A percentile compares a stretch with the other conserved stretches of the same genome.
Conservation (phyloP, 2,888 invertebrate genomes). For the Rhogogaster chlorosoma region DNA sequence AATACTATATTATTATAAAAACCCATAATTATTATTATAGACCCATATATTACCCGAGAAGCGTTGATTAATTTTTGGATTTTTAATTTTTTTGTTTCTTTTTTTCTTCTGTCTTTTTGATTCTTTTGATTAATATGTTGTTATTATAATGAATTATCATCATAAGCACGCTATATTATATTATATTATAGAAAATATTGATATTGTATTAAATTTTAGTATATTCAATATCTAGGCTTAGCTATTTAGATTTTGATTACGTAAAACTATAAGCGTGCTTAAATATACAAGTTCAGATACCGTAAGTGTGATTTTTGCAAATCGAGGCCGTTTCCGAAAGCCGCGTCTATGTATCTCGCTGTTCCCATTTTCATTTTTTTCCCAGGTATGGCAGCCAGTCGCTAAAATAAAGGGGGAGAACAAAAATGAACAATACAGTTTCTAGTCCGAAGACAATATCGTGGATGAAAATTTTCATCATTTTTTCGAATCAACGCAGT, state of each 20-base stretch:
- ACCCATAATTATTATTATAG: no score
- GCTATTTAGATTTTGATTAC: neutral
- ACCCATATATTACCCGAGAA: no score
- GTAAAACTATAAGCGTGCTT: neutral
- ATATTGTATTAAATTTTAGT: neutral
- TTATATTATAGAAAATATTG: no score
- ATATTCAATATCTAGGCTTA: neutral
- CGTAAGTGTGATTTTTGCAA: slow-evolving; percentile 66
- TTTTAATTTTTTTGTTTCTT: no score
- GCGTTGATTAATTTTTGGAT: no score
- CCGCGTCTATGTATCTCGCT: slow-evolving; percentile 66
- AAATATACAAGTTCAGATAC: slow-evolving; percentile 59
- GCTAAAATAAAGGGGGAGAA: slow-evolving; percentile 60
- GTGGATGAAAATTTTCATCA: neutral
- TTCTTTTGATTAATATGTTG: no score
- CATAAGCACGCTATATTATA: no score
- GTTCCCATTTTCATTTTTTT: slow-evolving; percentile 65
- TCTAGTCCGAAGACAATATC: neutral
- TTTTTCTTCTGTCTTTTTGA: no score
- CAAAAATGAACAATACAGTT: neutral
- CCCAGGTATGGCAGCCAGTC: slow-evolving; percentile 65
- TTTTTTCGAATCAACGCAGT: neutral
- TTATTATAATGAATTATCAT: no score
- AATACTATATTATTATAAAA: no score
- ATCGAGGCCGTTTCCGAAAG: slow-evolving; percentile 66